These are phyloP conservation scores for Phorcus lineatus DNA, from an alignment of 2,888 invertebrate species.

Conservation along the genomic window DNA sequence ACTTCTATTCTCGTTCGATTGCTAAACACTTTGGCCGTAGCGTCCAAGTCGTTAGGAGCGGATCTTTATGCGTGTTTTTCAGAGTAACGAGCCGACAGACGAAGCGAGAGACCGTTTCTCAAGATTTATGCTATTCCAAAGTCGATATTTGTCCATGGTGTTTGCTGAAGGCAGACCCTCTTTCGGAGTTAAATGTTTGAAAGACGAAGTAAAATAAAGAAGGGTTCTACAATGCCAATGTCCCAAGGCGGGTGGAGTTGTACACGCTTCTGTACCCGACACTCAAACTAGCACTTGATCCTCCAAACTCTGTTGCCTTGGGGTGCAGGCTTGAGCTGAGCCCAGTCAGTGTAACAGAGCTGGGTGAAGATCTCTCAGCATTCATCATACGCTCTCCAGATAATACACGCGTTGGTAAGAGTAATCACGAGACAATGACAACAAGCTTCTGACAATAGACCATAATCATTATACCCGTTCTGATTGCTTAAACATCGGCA, in stretches of 20 bases:
- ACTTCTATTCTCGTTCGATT: conserved; percentile 7
- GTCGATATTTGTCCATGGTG: conserved; percentile 29
- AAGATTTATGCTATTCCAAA: conserved; percentile 22
- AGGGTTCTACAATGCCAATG: too few relatives aligned
- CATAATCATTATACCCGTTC: too few relatives aligned
- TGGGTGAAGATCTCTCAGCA: neutral
- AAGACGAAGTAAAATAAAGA: neutral
- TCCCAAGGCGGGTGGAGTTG: too few relatives aligned
- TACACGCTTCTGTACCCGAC: too few relatives aligned
- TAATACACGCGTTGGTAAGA: neutral
- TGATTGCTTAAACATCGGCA: neutral
- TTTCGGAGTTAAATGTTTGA: neutral
- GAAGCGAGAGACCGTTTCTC: neutral
- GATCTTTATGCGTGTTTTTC: conserved; percentile 7
- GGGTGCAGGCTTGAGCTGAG: neutral
- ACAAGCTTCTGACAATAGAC: too few relatives aligned
- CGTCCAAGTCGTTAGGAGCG: neutral
- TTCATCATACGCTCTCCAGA: neutral
- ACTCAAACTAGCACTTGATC: neutral
- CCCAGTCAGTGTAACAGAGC: neutral
- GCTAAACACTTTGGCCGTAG: conserved; percentile 16
- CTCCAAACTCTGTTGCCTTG: neutral
- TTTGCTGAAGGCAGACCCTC: conserved; percentile 12
- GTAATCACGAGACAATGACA: neutral
- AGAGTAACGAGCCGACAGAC: neutral